These are phyloP conservation scores for Leiothrix lutea DNA, from an alignment of 2,113 vertebrate genomes.

Conservation along the genomic window DNA sequence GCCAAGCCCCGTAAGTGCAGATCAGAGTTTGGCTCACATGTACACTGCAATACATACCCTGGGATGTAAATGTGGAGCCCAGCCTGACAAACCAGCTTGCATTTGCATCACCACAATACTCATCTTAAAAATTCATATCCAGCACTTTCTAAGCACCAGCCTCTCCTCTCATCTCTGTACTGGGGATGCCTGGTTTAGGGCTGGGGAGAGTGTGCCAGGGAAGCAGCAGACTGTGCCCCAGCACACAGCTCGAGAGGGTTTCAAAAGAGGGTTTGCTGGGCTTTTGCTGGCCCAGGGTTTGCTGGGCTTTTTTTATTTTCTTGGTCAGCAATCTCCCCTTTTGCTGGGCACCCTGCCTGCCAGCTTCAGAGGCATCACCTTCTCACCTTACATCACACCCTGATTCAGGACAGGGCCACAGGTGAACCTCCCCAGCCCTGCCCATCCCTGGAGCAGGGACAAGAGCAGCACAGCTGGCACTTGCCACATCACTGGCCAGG, in stretches of 20 bases:
- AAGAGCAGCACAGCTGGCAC: neutral
- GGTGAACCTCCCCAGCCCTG: neutral
- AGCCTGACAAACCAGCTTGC: neutral
- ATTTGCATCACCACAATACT: neutral
- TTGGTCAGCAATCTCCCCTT: neutral
- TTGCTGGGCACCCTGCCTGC: neutral
- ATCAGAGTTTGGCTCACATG: neutral
- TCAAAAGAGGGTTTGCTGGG: neutral
- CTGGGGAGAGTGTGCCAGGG: neutral
- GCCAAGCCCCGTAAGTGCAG: fast-evolving
- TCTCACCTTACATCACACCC: neutral
- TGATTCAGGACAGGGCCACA: neutral
- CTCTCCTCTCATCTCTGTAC: fast-evolving
- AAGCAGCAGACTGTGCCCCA: neutral
- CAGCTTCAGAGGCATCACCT: neutral
- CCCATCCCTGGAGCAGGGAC: neutral
- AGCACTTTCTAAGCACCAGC: neutral
- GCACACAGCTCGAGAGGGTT: neutral
- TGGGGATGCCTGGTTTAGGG: neutral
- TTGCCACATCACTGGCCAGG: neutral
- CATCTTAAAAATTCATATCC: neutral
- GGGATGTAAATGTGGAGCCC: neutral
- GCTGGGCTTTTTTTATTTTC: neutral
- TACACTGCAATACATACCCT: neutral
- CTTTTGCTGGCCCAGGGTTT: neutral